Percentiles rank a stretch among this genome's conserved stretches.
Conservation (phyloP, 2,113 vertebrate species). For the Rhombomys opimus region DNA sequence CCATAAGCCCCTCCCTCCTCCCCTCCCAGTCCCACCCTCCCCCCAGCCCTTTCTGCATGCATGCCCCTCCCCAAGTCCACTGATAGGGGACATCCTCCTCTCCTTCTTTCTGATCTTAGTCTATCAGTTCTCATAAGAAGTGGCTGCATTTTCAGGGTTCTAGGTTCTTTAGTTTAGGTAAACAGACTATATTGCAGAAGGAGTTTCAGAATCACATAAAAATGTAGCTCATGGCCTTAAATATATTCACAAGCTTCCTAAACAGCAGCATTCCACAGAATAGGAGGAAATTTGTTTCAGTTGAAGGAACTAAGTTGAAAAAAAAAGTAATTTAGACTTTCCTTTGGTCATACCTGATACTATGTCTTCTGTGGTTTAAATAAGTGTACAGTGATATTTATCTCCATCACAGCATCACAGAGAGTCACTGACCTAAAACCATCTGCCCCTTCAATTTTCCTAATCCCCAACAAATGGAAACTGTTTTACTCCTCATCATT, state of each 20-base stretch:
- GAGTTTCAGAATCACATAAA: neutral
- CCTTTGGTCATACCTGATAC: neutral
- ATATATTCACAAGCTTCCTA: accelerated
- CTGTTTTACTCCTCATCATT: neutral
- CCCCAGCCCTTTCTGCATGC: too few relatives aligned
- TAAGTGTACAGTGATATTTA: neutral
- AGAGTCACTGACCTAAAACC: neutral
- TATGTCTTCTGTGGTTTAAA: neutral
- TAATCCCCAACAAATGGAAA: neutral
- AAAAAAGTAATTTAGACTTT: neutral
- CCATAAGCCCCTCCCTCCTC: too few relatives aligned
- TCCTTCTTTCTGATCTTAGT: too few relatives aligned
- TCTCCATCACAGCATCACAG: neutral
- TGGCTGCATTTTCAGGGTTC: too few relatives aligned
- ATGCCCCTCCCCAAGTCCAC: too few relatives aligned
- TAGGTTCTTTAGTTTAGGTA: neutral
- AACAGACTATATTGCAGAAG: neutral
- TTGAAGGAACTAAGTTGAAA: neutral
- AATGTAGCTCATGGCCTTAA: neutral
- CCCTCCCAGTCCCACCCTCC: too few relatives aligned
- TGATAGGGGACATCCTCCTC: too few relatives aligned
- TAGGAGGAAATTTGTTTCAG: neutral
- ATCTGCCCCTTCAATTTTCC: neutral
- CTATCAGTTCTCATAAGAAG: too few relatives aligned
- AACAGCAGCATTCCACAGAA: neutral